Base-by-base conservation (phyloP, 2,797 vertebrate species). In the Darevskia mixta region DNA sequence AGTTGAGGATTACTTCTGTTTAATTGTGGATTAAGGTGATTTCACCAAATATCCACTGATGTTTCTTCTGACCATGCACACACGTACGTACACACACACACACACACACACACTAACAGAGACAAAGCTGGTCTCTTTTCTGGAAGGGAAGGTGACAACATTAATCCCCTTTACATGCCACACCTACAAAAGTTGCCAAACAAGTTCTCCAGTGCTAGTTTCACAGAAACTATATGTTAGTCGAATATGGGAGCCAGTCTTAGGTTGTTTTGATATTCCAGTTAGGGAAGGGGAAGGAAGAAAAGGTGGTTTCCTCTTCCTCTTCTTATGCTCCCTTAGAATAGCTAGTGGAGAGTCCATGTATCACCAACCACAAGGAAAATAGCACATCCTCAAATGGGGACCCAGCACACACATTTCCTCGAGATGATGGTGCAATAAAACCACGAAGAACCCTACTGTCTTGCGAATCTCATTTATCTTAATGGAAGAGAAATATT, bases 141-240 rank as follows among this genome's bases (percentile, higher is more conserved):
- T 49, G 1, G 67, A 66, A 82, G 32, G 69, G 0, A 2, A 90
- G 72, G 32, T 55, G 64, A 11, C 15, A 92, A 9, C 64, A 32
- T 66, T 92, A 79, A 0, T 88, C 75, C 88, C 67, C 79, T 88
- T 81, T 43, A 23, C n/a, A 64, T 66, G 25, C 23, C 90, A 90
- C 58, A 91, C 55, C 20, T 67, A 85, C 15, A 64, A 80, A 32
- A 85, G n/a, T 38, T 76, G 58, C 18, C 38, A 88, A 84, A 91
- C 92, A 91, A 83, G 77, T 93, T 88, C 58, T 83, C 43, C 71
- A 32, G 2, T 27, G 43, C 27, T 35, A 91, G 45, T 77, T n/a
- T 41, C 72, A 82, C 71, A 80, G 77, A 91, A 94, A 67, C 17
- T 43, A 67, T 25, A 11, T 0, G 27, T 79, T 29, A 85, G 41